These are phyloP conservation scores for Colaptes auratus DNA, from an alignment of 2,113 vertebrate species.

Conservation along the genomic window DNA sequence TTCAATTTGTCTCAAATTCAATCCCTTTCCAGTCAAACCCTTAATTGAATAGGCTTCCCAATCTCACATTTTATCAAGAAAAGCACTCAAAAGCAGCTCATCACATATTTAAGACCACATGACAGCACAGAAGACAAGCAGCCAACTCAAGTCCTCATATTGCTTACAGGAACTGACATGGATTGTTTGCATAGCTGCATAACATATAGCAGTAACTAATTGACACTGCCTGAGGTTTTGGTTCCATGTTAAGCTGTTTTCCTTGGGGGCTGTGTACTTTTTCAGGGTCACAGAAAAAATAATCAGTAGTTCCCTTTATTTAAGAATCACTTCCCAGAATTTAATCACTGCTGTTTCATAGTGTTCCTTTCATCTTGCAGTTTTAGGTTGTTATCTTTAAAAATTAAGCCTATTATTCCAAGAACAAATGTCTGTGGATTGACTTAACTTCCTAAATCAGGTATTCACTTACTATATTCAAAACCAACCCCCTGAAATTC, in stretches of 20 bases:
- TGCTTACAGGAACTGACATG: background rate
- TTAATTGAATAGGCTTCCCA: background rate
- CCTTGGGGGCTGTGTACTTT: background rate
- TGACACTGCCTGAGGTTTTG: background rate
- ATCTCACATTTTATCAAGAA: background rate
- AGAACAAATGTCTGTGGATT: background rate
- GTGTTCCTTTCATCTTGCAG: background rate
- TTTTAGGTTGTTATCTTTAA: background rate
- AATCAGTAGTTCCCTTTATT: background rate
- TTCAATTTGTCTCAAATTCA: background rate
- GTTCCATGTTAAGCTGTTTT: background rate
- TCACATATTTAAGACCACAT: background rate
- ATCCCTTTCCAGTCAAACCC: background rate
- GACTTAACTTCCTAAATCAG: background rate
- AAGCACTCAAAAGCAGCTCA: background rate
- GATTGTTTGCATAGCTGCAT: background rate
- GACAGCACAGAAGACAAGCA: conserved; percentile 3
- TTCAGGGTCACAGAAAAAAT: background rate
- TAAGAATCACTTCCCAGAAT: background rate
- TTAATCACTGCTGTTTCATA: background rate
- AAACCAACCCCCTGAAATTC: background rate
- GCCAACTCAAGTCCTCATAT: background rate
- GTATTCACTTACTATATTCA: background rate
- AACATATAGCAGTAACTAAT: background rate
- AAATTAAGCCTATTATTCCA: background rate